phyloP scores from a whole-genome alignment of 2,888 invertebrate genomes.

The Acleris holmiana region DNA sequence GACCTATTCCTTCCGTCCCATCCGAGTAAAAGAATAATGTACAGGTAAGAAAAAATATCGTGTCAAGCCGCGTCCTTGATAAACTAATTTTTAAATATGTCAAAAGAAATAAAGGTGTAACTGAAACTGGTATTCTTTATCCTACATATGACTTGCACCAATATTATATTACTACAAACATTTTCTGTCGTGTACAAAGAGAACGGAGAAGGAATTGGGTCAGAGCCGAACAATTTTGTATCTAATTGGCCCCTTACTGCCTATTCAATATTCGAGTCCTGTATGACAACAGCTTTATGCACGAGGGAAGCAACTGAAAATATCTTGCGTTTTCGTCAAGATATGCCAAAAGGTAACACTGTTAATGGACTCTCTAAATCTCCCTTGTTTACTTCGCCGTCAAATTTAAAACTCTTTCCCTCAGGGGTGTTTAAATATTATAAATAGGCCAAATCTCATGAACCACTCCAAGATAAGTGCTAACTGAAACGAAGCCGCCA shows the following conservation, averaged over 20 bases:
- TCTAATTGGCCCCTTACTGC: conserved; percentile 2
- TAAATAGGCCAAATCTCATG: conserved; percentile 40
- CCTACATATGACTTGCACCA: too few relatives aligned
- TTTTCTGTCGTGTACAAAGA: neutral
- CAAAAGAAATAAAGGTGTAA: too few relatives aligned
- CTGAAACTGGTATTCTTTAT: too few relatives aligned
- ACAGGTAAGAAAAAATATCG: conserved; percentile 59
- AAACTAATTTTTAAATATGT: too few relatives aligned
- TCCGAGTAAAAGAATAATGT: conserved; percentile 77
- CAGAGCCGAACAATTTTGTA: conserved; percentile 8
- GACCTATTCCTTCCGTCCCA: conserved; percentile 75
- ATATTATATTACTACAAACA: too few relatives aligned
- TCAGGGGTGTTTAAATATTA: conserved; percentile 37
- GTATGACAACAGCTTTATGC: neutral
- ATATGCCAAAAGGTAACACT: conserved; percentile 5
- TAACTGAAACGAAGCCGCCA: conserved; percentile 46
- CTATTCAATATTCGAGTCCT: conserved; percentile 2
- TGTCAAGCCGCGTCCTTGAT: too few relatives aligned
- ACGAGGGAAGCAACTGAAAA: neutral
- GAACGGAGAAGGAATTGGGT: conserved; percentile 27
- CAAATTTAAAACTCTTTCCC: conserved; percentile 31
- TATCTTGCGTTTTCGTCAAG: neutral
- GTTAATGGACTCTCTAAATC: conserved; percentile 7
- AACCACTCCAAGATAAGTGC: conserved; percentile 39
- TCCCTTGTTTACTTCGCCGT: conserved; percentile 24